Base-by-base conservation (phyloP, 1,140 invertebrate species). In the Conus betulinus region DNA sequence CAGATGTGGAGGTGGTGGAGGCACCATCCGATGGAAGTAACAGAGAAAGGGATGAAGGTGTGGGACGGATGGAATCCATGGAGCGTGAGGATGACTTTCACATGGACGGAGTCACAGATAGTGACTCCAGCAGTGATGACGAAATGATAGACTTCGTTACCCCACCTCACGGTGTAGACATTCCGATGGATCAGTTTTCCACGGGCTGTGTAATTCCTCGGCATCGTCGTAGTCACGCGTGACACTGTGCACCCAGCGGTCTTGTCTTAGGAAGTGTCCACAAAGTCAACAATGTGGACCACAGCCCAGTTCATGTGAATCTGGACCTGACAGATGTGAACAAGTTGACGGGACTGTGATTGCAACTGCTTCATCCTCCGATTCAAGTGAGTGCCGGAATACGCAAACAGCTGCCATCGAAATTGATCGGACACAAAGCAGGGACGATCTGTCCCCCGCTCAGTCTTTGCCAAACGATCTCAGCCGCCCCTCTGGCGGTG, bases 91-190 rank as follows among this genome's bases (percentile, higher is more conserved):
- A 81, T 13, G 13, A 23, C 51, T 81, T 52, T 53, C 39, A 52
- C 39, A 25, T 25, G 25, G 76, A 27, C 4, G 76, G 25, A 11
- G 20, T 15, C 51, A 53, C 67, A 71, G 67, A 51, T 51, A 81
- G 79, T 23, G 79, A 81, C 51, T 81, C 79, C 17, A 81, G 79
- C 52, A 81, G 79, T 23, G 79, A 81, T 8, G 79, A 81, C 79
- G 79, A 81, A 13, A 51, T 23, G 27, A 53, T 53, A 23, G 79
- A 81, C 67, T 71, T 71, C 23, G 23, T 71, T 0, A 20, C 15
- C 11, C 67, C 67, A 13, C 23, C 15, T n/a, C 20, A 20, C 8
- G 67, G 67, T 13, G 67, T 71, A 13, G 67, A 13, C 15, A 71
- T 71, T 11, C 20, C 67, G 6, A 6, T 71, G 67, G 67, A 71